A percentile compares a stretch with the other conserved stretches of the same genome.
phyloP scores from a whole-genome alignment of 2,888 invertebrate genomes.

The Leptura quadrifasciata region DNA sequence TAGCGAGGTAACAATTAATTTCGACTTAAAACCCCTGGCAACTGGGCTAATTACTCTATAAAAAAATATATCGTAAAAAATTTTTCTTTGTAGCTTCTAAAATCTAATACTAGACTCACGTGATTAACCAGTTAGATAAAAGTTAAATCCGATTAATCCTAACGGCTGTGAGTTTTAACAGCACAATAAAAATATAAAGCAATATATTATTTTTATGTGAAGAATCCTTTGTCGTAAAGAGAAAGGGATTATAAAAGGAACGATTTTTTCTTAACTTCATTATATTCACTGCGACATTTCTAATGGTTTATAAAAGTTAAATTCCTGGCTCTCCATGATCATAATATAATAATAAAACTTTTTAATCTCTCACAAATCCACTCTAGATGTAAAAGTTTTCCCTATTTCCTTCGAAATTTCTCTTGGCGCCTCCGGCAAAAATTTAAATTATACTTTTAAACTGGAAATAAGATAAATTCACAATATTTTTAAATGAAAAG shows the following conservation, averaged over 20 bases:
- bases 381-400: slow-evolving; percentile 46
- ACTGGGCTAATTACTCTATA: no score
- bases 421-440: slow-evolving; percentile 49
- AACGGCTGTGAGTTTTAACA: slow-evolving; percentile 2
- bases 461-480: slow-evolving; percentile 39
- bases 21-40: no score
- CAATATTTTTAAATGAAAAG: slow-evolving; percentile 39
- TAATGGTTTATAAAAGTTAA: slow-evolving; percentile 44
- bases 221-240: slow-evolving; percentile 26
- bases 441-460: slow-evolving; percentile 44
- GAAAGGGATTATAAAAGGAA: slow-evolving; percentile 32
- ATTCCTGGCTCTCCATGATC: slow-evolving; percentile 43
- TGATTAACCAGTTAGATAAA: neutral
- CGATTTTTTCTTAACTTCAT: slow-evolving; percentile 38
- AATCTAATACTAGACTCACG: no score
- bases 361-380: slow-evolving; percentile 44
- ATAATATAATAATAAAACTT: slow-evolving; percentile 47
- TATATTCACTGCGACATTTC: slow-evolving; percentile 38
- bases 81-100: no score
- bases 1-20: no score
- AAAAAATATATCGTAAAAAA: no score
- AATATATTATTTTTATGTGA: slow-evolving; percentile 16
- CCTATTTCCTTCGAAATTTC: slow-evolving; percentile 42
- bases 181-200: slow-evolving; percentile 19
- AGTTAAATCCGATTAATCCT: neutral